Evolutionary conservation across 2,797 vertebrate genomes (phyloP).

Genomic region (Parauchenoglanis ngamensis): DNA sequence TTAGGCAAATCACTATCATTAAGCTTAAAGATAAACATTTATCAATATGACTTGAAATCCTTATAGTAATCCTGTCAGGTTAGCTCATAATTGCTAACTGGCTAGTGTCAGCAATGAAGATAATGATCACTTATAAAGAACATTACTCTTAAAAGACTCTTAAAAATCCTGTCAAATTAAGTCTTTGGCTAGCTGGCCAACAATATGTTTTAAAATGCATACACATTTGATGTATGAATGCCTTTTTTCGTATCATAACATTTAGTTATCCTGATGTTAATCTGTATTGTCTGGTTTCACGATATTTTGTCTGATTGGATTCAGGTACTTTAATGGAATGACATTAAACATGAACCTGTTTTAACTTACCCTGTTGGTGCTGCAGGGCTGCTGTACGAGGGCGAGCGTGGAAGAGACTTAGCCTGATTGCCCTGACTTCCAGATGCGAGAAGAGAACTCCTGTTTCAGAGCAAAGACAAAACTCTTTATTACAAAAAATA

Average conservation of each 20-base stretch:
- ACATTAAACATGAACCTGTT: neutral
- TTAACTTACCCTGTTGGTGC: conserved; percentile 83
- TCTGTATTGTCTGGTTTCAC: neutral
- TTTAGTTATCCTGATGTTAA: neutral
- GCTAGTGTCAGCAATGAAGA: neutral
- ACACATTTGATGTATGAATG: neutral
- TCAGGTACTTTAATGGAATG: neutral
- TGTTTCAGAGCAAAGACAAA: conserved; percentile 41
- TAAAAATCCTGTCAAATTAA: neutral
- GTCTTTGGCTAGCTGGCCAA: neutral
- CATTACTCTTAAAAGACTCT: no score
- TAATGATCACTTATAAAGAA: neutral
- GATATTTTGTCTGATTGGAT: neutral
- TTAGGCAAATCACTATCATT: neutral
- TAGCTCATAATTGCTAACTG: no score
- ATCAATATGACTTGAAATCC: neutral
- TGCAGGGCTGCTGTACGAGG: conserved; percentile 83
- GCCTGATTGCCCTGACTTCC: conserved; percentile 83
- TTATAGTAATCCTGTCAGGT: neutral
- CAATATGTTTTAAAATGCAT: neutral
- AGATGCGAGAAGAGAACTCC: conserved; percentile 86
- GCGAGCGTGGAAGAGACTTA: conserved; percentile 87
- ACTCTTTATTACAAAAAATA: neutral
- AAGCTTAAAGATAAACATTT: neutral
- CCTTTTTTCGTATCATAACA: neutral